Percentiles rank a stretch among this genome's conserved stretches.
These are phyloP conservation scores for Hestina assimilis DNA, from an alignment of 1,140 invertebrate genomes.

Conservation along the genomic window DNA sequence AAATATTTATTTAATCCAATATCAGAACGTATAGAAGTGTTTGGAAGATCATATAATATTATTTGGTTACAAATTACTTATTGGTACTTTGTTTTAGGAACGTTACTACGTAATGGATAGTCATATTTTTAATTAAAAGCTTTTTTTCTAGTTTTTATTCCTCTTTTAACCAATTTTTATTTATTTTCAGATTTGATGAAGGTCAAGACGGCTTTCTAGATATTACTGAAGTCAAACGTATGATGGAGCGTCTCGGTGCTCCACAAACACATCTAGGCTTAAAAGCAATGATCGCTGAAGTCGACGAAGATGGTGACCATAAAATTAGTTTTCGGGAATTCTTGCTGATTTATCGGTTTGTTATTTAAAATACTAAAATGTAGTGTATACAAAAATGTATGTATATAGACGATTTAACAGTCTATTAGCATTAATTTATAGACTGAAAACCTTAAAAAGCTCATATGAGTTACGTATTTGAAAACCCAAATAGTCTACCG, in stretches of 20 bases:
- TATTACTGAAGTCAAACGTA: constrained; percentile 92
- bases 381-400: not conserved
- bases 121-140: too few relatives aligned
- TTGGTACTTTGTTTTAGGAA: not conserved
- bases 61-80: not conserved
- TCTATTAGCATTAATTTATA: too few relatives aligned
- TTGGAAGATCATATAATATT: too few relatives aligned
- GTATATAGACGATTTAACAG: too few relatives aligned
- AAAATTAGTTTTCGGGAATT: constrained; percentile 96
- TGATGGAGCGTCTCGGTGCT: constrained; percentile 98
- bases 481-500: not conserved
- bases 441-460: not conserved
- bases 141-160: not conserved
- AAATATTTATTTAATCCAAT: too few relatives aligned
- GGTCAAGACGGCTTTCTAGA: constrained; percentile 93
- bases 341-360: constrained; percentile 87
- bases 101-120: too few relatives aligned
- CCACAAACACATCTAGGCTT: constrained; percentile 96
- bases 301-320: constrained; percentile 93
- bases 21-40: too few relatives aligned
- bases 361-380: not conserved
- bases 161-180: constrained; percentile 45
- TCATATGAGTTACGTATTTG: not conserved
- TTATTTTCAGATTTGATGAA: constrained; percentile 89
- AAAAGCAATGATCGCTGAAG: constrained; percentile 96